phyloP scores from a whole-genome alignment of 2,797 vertebrate species.

The Xenops minutus region DNA sequence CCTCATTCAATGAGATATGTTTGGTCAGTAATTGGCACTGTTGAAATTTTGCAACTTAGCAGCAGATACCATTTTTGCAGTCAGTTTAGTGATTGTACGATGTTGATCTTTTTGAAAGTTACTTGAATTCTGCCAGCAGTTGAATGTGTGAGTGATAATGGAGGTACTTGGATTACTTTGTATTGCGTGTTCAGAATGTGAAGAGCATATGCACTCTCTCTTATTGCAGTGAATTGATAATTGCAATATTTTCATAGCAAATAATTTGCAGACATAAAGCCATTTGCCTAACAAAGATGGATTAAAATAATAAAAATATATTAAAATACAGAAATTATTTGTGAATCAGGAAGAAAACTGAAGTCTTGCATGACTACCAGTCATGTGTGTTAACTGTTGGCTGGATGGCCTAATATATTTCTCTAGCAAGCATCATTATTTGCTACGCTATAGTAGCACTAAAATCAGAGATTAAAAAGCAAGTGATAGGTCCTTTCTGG shows the following conservation, averaged over 20 bases:
- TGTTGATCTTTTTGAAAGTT: background rate
- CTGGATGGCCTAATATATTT: background rate
- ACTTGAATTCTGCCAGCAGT: background rate
- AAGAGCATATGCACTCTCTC: background rate
- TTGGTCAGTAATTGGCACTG: background rate
- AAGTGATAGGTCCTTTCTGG: no score
- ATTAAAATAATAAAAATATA: background rate
- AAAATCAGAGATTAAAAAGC: background rate
- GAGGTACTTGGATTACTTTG: background rate
- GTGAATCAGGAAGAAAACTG: background rate
- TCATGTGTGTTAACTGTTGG: background rate
- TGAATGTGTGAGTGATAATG: background rate
- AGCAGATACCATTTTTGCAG: background rate
- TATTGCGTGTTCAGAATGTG: background rate
- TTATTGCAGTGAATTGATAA: background rate
- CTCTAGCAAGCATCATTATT: background rate
- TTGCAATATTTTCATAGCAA: background rate
- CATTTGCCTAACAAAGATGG: background rate
- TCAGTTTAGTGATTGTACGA: background rate
- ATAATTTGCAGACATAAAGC: background rate
- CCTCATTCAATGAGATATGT: conserved; percentile 6
- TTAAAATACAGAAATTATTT: background rate
- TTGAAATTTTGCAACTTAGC: background rate
- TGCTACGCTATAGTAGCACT: background rate
- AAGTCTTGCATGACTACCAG: background rate